phyloP scores from a whole-genome alignment of 2,113 vertebrate genomes.

The Phalacrocorax brasilianus region DNA sequence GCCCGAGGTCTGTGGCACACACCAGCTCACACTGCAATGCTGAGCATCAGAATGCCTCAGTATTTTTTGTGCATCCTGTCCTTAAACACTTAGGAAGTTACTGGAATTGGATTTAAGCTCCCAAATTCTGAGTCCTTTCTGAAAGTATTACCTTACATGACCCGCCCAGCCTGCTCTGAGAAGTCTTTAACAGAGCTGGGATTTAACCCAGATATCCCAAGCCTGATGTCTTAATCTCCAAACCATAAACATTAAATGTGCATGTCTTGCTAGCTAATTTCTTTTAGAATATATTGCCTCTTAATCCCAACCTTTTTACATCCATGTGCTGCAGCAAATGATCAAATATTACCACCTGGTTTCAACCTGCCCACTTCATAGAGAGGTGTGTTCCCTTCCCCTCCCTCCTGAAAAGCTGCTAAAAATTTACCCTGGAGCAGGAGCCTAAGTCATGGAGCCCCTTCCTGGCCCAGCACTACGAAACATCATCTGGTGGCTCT shows the following conservation, averaged over 20 bases:
- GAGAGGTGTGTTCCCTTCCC: neutral
- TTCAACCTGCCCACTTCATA: neutral
- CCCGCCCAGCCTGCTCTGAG: neutral
- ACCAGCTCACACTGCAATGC: neutral
- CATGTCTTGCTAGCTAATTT: neutral
- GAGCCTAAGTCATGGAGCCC: neutral
- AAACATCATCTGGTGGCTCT: neutral
- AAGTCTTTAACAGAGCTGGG: slow-evolving; percentile 10
- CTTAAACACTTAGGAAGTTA: slow-evolving; percentile 23
- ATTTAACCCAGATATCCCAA: slow-evolving; percentile 26
- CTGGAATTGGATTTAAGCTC: slow-evolving; percentile 18
- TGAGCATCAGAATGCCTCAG: neutral
- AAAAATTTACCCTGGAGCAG: neutral
- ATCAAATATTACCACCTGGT: neutral
- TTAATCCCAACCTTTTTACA: slow-evolving; percentile 24
- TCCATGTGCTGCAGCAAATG: neutral
- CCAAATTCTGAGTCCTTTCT: slow-evolving; percentile 19
- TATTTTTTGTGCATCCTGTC: neutral
- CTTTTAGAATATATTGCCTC: slow-evolving; percentile 2
- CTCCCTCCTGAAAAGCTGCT: neutral
- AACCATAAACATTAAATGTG: neutral
- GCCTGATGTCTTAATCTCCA: slow-evolving; percentile 10
- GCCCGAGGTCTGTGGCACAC: neutral
- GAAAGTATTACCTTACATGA: neutral
- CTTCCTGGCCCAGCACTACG: neutral